A percentile compares a stretch with the other conserved stretches of the same genome.
phyloP scores from a whole-genome alignment of 2,113 vertebrate species.

The Centropus unirufus region DNA sequence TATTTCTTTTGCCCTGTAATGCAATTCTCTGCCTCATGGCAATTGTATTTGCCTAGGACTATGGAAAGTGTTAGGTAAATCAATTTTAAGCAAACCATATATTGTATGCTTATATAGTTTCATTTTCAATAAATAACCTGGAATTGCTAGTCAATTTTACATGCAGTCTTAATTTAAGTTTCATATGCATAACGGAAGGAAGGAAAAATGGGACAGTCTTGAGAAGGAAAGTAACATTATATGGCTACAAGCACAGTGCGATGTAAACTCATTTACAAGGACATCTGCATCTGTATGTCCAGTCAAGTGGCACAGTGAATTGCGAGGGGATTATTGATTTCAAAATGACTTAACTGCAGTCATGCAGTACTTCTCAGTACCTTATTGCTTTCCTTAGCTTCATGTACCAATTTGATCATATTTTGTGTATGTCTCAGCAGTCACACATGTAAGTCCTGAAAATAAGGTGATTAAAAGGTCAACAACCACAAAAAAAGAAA shows the following conservation, averaged over 20 bases:
- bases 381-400: constrained; percentile 42
- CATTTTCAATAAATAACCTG: constrained; percentile 66
- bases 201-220: constrained; percentile 41
- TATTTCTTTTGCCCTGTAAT: background rate
- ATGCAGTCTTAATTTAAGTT: constrained; percentile 67
- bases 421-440: constrained; percentile 41
- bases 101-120: constrained; percentile 60
- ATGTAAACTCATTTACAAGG: constrained; percentile 67
- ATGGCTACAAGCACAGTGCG: constrained; percentile 32
- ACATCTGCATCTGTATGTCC: constrained; percentile 66
- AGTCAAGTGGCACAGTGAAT: constrained; percentile 64
- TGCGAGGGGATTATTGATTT: constrained; percentile 67
- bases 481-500: background rate
- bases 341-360: constrained; percentile 63
- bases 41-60: constrained; percentile 19
- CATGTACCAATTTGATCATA: constrained; percentile 44
- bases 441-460: constrained; percentile 23
- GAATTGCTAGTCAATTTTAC: constrained; percentile 61
- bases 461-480: constrained; percentile 49
- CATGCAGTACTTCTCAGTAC: constrained; percentile 44
- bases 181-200: constrained; percentile 37
- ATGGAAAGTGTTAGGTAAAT: constrained; percentile 39
- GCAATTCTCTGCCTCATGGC: background rate
- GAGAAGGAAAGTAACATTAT: constrained; percentile 53
- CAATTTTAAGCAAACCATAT: constrained; percentile 59